Percentiles rank a stretch among this genome's conserved stretches.
Evolutionary conservation across 1,140 invertebrate species (phyloP).

Genomic region (Asobara japonica): DNA sequence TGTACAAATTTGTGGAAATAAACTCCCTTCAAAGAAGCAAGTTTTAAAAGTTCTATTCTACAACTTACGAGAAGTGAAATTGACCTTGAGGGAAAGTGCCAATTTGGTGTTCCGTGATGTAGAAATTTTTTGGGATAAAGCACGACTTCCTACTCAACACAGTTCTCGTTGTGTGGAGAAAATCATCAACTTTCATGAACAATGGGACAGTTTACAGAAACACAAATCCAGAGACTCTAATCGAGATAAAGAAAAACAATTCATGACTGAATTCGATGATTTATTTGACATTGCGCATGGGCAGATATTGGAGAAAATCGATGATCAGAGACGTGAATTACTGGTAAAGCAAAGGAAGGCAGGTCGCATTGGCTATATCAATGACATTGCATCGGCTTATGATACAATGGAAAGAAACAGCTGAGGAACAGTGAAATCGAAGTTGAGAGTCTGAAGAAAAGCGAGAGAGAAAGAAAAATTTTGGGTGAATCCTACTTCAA

Average conservation of each 20-base stretch:
- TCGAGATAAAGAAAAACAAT: conserved; percentile 24
- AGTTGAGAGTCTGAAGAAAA: too few relatives aligned
- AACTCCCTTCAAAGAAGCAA: conserved; percentile 39
- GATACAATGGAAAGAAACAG: too few relatives aligned
- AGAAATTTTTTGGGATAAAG: conserved; percentile 38
- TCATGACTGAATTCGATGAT: conserved; percentile 8
- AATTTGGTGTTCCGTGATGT: conserved; percentile 31
- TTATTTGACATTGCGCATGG: conserved; percentile 34
- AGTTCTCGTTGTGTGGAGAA: conserved; percentile 32
- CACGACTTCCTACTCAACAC: conserved; percentile 32
- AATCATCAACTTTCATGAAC: conserved; percentile 32
- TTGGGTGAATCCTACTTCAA: too few relatives aligned
- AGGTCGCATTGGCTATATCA: conserved; percentile 24
- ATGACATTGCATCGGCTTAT: conserved; percentile 8
- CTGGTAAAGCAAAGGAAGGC: too few relatives aligned
- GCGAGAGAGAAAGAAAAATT: too few relatives aligned
- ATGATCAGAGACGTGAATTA: conserved; percentile 24
- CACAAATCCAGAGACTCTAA: conserved; percentile 22
- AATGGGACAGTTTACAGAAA: conserved; percentile 35
- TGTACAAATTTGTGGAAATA: conserved; percentile 38
- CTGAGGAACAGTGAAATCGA: too few relatives aligned
- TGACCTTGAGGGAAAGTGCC: conserved; percentile 33
- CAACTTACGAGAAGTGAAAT: conserved; percentile 33
- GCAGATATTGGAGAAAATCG: conserved; percentile 19
- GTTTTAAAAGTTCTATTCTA: conserved; percentile 39